These are phyloP conservation scores for Lasioglossum lativentre DNA, from an alignment of 2,888 invertebrate species.

Conservation along the genomic window DNA sequence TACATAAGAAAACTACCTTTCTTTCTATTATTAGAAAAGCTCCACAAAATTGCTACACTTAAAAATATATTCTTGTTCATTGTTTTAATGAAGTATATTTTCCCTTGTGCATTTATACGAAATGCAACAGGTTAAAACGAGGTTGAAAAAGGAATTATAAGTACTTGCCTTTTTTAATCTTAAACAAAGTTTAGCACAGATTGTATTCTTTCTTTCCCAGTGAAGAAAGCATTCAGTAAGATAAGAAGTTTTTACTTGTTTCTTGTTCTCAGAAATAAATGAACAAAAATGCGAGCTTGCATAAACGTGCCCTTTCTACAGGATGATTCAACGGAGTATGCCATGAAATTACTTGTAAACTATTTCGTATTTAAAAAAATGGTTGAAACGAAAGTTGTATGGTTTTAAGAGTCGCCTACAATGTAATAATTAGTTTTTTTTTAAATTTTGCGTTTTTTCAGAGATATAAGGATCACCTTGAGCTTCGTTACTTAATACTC, in stretches of 20 bases:
- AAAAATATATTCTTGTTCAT: not conserved
- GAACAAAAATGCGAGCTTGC: not conserved
- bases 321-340: not conserved
- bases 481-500: too few species aligned
- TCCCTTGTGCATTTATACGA: not conserved
- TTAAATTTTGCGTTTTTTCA: too few species aligned
- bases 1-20: not conserved
- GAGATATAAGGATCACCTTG: too few species aligned
- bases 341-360: not conserved
- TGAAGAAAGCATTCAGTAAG: not conserved
- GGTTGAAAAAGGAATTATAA: not conserved
- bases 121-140: not conserved
- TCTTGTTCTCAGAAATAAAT: not conserved
- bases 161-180: not conserved
- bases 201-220: not conserved
- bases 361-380: too few species aligned
- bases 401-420: too few species aligned
- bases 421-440: too few species aligned
- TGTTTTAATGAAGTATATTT: not conserved
- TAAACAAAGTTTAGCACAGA: not conserved
- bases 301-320: not conserved
- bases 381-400: too few species aligned
- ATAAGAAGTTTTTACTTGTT: not conserved
- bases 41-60: not conserved
- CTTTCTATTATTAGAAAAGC: not conserved